Percentiles rank a stretch among this genome's conserved stretches.
These are phyloP conservation scores for Columba livia DNA, from an alignment of 2,113 vertebrate genomes.

Conservation along the genomic window DNA sequence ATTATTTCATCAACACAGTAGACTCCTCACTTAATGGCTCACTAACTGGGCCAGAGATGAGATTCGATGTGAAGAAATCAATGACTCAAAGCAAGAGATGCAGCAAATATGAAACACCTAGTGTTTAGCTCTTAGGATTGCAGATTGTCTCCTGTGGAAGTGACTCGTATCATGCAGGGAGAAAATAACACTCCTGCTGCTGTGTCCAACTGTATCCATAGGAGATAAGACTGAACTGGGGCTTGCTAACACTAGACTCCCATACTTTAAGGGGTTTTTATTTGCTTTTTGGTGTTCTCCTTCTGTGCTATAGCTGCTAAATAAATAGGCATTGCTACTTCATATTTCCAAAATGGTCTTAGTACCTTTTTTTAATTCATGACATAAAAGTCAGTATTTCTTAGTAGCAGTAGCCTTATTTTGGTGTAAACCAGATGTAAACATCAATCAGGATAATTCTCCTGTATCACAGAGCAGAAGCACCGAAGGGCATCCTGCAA, in stretches of 20 bases:
- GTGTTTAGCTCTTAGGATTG: conserved; percentile 50
- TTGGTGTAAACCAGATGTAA: background rate
- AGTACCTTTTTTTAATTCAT: background rate
- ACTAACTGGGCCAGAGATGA: conserved; percentile 65
- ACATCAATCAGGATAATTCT: conserved; percentile 23
- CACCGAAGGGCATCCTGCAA: conserved; percentile 53
- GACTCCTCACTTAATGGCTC: conserved; percentile 69
- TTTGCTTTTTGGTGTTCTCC: conserved; percentile 39
- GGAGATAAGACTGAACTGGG: conserved; percentile 48
- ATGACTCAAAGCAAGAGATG: conserved; percentile 60
- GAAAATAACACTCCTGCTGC: conserved; percentile 65
- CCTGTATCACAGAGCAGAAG: background rate
- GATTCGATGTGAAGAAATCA: conserved; percentile 59
- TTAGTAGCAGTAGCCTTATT: background rate
- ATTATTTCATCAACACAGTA: conserved; percentile 71
- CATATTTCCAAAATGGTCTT: background rate
- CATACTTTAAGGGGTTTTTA: background rate
- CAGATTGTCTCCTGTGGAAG: conserved; percentile 60
- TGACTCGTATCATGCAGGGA: conserved; percentile 36
- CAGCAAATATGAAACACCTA: conserved; percentile 65
- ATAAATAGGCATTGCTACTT: conserved; percentile 26
- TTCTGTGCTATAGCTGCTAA: conserved; percentile 19
- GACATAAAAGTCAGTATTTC: background rate
- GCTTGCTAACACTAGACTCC: conserved; percentile 12
- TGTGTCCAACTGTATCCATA: conserved; percentile 28